Percentiles rank a stretch among this genome's conserved stretches.
phyloP scores from a whole-genome alignment of 2,113 vertebrate species.

The Xiphorhynchus elegans region DNA sequence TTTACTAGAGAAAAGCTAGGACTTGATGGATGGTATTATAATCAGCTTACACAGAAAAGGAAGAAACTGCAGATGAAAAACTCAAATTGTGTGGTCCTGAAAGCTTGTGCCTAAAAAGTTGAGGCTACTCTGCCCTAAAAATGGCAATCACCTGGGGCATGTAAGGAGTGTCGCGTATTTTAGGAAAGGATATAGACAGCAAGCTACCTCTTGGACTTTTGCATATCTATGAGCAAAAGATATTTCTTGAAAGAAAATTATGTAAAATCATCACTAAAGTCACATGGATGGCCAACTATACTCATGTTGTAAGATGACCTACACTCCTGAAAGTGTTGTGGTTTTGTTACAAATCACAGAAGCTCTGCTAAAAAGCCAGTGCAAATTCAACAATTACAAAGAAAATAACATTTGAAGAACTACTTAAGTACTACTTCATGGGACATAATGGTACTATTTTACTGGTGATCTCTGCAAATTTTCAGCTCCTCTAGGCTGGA shows the following conservation, averaged over 20 bases:
- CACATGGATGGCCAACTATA: neutral
- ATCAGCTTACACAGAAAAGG: neutral
- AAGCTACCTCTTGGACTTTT: neutral
- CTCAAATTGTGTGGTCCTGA: neutral
- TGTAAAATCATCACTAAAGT: neutral
- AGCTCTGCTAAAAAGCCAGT: neutral
- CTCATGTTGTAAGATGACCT: neutral
- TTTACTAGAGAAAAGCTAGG: neutral
- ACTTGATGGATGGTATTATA: neutral
- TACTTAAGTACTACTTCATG: neutral
- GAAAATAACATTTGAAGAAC: neutral
- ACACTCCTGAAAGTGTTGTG: neutral
- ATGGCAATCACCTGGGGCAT: neutral
- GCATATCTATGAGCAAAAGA: neutral
- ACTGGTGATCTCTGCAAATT: neutral
- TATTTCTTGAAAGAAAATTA: neutral
- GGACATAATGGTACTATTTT: constrained; percentile 7
- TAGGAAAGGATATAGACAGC: neutral
- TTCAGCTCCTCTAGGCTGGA: neutral
- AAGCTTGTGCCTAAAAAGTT: neutral
- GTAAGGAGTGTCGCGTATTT: neutral
- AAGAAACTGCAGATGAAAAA: neutral
- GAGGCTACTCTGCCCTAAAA: neutral
- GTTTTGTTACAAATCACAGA: neutral
- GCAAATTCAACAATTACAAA: neutral